Evolutionary conservation across 1,140 invertebrate genomes (phyloP), one percentile per base, ranked within the genome.

Genomic region (Hycleus cichorii): DNA sequence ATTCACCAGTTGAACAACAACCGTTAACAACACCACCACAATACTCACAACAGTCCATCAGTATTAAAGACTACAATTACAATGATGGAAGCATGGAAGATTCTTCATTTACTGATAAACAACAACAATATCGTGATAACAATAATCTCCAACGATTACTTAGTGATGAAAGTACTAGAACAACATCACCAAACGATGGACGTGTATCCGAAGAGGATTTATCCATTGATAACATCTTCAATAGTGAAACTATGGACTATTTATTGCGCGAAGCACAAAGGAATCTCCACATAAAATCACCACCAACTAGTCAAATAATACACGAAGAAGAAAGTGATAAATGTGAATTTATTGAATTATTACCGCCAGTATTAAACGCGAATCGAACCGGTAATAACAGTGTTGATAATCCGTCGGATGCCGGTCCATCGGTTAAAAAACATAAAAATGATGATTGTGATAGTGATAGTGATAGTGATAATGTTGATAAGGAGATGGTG

Each of bases 401-500:
- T 32, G 32, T 32, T 32, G 32, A 32, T 25, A 49, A 46, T 50
- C 47, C 48, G 45, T 45, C 38, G 48, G 26, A 8, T 44, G 45
- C 40, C 25, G 59, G 32, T 57, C 27, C 49, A 46, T 49, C 26
- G 10, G 24, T n/a, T 46, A 12, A 48, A 12, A 42, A 47, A 40
- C 40, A 49, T 27, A 39, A 32, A 38, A 58, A 44, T 53, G 39
- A 27, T 51, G 57, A 58, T 47, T 54, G 24, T 50, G 59, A 62
- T 27, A 54, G 47, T 39, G 63, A 62, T 18, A 62, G 57, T 48
- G 66, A 67, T 38, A 60, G 62, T 48, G 66, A 67, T 38, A 60
- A 62, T 58, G 60, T 56, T 18, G 63, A 68, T 32, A 59, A 67
- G 49, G 58, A 57, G 9, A 67, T 69, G 65, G 68, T 72, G 42